Base-by-base conservation (phyloP, 2,113 vertebrate genomes). In the Amphiprion ocellaris region DNA sequence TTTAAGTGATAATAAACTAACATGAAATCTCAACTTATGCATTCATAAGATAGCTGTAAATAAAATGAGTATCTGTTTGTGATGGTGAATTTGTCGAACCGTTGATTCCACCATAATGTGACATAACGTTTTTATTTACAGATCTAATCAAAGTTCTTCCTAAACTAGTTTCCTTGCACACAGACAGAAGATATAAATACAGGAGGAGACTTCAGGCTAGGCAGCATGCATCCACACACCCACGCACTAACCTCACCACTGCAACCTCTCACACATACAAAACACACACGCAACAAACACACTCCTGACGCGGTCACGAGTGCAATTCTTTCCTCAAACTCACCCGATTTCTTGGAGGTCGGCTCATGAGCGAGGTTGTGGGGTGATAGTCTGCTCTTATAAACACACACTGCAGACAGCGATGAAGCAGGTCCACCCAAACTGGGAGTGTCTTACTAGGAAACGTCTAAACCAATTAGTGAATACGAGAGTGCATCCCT, bases 361-460 rank as follows among this genome's bases (percentile, higher is more conserved):
- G 93, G 96, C 95, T 96, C 93, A 89, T 94, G 93, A 90, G 90
- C 92, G 52, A 92, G 90, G 59, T 60, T 72, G 80, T 46, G 58
- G 69, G 88, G 82, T 89, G 63, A 64, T 84, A 73, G 70, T 74
- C 88, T 30, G 77, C 84, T 81, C 92, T 95, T 95, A 94, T 95
- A 95, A 92, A 93, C 84, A 89, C 91, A 79, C 80, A 88, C 84
- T 90, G 90, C 81, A 64, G 84, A 76, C 81, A 75, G 84, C 52
- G 53, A 75, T 76, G 85, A 55, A 85, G 82, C 60, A 58, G 91
- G 84, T 92, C 94, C 94, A 94, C 94, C 94, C 94, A 92, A 92
- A 95, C 94, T 95, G 96, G 97, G 96, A 96, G 97, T 96, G 96
- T 96, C 96, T 73, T 90, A 93, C 76, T 73, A 87, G 75, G 56